A percentile compares a stretch with the other conserved stretches of the same genome.
Conservation (phyloP, 2,888 invertebrate genomes). For the Drosophila parthenogenetica region DNA sequence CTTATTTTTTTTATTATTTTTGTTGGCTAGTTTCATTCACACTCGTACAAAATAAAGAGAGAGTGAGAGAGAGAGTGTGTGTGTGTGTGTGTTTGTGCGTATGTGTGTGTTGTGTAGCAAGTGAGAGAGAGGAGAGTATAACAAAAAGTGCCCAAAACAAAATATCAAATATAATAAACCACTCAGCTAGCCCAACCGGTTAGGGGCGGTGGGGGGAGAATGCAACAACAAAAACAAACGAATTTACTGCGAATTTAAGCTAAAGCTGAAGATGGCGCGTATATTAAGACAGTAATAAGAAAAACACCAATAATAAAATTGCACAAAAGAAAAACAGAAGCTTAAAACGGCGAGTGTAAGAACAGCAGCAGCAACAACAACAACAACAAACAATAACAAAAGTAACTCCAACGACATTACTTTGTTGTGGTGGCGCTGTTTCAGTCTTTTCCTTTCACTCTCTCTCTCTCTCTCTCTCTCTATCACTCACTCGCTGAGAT, state of each 20-base stretch:
- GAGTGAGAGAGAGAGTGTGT: neutral
- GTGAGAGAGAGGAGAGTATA: constrained; percentile 16
- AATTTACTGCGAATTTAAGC: constrained; percentile 26
- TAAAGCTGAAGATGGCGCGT: constrained; percentile 37
- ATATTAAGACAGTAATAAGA: constrained; percentile 23
- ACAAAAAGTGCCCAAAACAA: constrained; percentile 25
- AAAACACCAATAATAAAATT: constrained; percentile 15
- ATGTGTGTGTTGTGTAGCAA: neutral
- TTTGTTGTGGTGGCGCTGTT: no score
- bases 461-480: constrained; percentile 13
- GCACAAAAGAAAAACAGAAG: constrained; percentile 12
- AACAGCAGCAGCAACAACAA: constrained; percentile 6
- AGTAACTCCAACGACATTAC: no score
- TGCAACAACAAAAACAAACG: constrained; percentile 9
- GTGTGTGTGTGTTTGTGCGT: neutral
- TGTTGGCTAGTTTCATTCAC: constrained; percentile 32
- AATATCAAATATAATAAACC: constrained; percentile 8
- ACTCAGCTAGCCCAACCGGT: constrained; percentile 5
- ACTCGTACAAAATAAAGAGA: constrained; percentile 16
- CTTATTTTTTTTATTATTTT: constrained; percentile 29
- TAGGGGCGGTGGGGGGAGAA: constrained; percentile 14
- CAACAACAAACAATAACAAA: neutral
- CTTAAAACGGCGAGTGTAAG: neutral
- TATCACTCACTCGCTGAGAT: neutral
- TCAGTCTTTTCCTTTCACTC: neutral